phyloP scores from a whole-genome alignment of 2,797 vertebrate species.

The Bradypodion pumilum region DNA sequence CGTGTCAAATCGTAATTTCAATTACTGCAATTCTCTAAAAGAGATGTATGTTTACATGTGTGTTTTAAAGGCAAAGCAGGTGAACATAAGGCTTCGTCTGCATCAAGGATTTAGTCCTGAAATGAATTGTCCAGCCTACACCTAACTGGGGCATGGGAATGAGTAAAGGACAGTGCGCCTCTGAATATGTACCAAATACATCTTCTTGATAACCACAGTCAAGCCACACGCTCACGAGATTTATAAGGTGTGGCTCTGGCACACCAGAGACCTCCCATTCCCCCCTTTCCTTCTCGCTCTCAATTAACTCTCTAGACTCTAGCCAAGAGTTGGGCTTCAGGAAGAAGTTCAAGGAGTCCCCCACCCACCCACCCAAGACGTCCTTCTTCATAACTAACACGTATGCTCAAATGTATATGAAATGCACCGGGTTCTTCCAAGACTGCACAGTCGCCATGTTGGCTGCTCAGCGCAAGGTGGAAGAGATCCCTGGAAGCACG shows the following conservation, averaged over 20 bases:
- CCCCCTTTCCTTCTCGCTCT: neutral
- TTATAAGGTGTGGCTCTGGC: neutral
- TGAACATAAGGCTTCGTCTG: slow-evolving; percentile 23
- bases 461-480: slow-evolving; percentile 21
- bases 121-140: neutral
- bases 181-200: neutral
- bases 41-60: neutral
- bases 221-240: neutral
- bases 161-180: neutral
- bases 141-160: neutral
- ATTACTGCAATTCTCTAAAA: slow-evolving; percentile 40
- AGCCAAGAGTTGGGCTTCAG: neutral
- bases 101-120: neutral
- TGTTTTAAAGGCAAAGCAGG: slow-evolving; percentile 19
- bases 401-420: slow-evolving; percentile 32
- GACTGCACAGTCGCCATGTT: slow-evolving; percentile 71
- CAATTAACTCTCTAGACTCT: neutral
- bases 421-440: slow-evolving; percentile 35
- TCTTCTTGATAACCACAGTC: neutral
- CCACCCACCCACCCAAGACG: no score
- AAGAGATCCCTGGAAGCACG: neutral
- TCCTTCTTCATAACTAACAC: neutral
- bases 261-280: neutral
- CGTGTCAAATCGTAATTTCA: no score
- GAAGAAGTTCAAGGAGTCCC: neutral